phyloP scores from a whole-genome alignment of 2,888 invertebrate genomes.

The Lycophotia porphyrea region DNA sequence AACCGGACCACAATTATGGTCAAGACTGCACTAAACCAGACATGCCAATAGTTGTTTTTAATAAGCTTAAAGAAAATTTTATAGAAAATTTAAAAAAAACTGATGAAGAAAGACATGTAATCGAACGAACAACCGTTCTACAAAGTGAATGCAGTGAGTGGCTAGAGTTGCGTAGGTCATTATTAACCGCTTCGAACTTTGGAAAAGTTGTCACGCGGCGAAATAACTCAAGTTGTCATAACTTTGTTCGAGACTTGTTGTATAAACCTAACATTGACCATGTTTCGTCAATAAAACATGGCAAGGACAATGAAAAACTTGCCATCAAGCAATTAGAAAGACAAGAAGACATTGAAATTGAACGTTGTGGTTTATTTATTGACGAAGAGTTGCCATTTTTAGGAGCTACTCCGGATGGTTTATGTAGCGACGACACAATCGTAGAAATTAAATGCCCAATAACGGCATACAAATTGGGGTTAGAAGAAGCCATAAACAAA shows the following conservation, averaged over 20 bases:
- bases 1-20: constrained; percentile 15
- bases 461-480: constrained; percentile 7
- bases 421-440: neutral
- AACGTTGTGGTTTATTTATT: constrained; percentile 8
- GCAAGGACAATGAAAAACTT: constrained; percentile 18
- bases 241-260: neutral
- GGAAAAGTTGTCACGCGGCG: constrained; percentile 23
- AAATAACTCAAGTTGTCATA: constrained; percentile 14
- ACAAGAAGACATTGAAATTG: neutral
- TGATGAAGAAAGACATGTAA: neutral
- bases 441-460: neutral
- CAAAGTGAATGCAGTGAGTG: constrained; percentile 11
- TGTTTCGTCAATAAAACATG: constrained; percentile 19
- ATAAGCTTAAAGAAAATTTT: constrained; percentile 14
- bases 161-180: constrained; percentile 26
- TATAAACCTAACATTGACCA: constrained; percentile 18
- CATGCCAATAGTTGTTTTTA: constrained; percentile 7
- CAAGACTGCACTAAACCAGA: constrained; percentile 17
- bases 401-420: constrained; percentile 11
- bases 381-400: constrained; percentile 14
- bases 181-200: constrained; percentile 18
- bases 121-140: constrained; percentile 21
- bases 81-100: neutral
- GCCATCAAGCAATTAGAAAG: constrained; percentile 11
- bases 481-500: constrained; percentile 16